Percentiles rank a stretch among this genome's conserved stretches.
Evolutionary conservation across 2,888 invertebrate species (phyloP).

Genomic region (Phrixothrix hirtus): DNA sequence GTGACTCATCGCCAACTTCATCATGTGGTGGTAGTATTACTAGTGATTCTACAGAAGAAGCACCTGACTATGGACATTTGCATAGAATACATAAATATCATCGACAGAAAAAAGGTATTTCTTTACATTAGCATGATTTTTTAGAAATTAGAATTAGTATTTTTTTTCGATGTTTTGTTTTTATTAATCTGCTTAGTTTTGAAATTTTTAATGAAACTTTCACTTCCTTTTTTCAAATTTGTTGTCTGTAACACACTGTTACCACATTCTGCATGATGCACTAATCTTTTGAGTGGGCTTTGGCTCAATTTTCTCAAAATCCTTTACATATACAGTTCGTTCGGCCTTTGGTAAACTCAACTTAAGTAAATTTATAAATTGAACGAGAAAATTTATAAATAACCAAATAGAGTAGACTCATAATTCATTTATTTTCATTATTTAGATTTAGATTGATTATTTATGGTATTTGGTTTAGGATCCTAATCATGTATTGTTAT

Average conservation of each 20-base stretch:
- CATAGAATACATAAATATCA: conserved; percentile 70
- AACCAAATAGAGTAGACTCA: neutral
- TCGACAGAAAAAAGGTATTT: conserved; percentile 75
- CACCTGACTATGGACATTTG: conserved; percentile 69
- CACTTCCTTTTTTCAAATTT: neutral
- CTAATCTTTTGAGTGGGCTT: conserved; percentile 14
- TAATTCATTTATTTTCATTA: neutral
- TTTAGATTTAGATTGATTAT: neutral
- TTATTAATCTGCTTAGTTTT: neutral
- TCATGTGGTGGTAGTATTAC: conserved; percentile 68
- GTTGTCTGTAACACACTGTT: neutral
- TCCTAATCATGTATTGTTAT: conserved; percentile 9
- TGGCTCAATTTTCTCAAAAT: conserved; percentile 18
- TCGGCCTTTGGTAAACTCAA: conserved; percentile 38
- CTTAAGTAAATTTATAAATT: conserved; percentile 3
- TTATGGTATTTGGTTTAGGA: conserved; percentile 14
- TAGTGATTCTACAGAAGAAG: conserved; percentile 64
- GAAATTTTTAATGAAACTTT: too few species aligned
- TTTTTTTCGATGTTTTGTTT: neutral
- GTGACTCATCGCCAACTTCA: conserved; percentile 70
- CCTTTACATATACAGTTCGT: conserved; percentile 42
- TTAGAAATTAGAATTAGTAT: too few species aligned
- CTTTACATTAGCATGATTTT: conserved; percentile 4
- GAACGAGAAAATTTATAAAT: neutral
- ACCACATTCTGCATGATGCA: conserved; percentile 12